Percentiles rank a stretch among this genome's conserved stretches.
Conservation (phyloP, 1,140 invertebrate species). For the Drosophila erecta region DNA sequence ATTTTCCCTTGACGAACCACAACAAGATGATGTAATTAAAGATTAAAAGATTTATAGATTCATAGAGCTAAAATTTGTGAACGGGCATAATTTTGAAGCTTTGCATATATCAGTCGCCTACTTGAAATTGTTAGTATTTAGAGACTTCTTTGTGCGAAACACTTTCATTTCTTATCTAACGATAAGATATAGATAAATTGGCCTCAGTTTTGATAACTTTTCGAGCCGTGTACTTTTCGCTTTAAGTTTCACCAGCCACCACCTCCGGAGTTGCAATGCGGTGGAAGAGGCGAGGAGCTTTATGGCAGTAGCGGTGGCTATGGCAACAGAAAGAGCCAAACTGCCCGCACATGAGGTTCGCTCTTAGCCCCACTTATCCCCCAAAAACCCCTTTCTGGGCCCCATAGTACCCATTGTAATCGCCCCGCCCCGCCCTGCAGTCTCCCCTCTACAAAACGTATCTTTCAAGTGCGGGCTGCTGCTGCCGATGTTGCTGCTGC, state of each 20-base stretch:
- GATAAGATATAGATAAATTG: too few relatives aligned
- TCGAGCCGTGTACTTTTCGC: conserved; percentile 17
- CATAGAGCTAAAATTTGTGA: too few relatives aligned
- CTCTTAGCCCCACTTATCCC: conserved; percentile 18
- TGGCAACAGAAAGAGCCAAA: conserved; percentile 54
- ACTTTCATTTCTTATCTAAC: too few relatives aligned
- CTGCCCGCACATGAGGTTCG: conserved; percentile 29
- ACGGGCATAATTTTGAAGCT: too few relatives aligned
- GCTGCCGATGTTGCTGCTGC: conserved; percentile 43
- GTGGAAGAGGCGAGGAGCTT: conserved; percentile 62
- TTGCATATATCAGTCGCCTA: too few relatives aligned
- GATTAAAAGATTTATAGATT: too few relatives aligned
- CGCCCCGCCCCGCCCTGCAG: conserved; percentile 7
- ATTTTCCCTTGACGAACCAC: too few relatives aligned
- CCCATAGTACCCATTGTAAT: conserved; percentile 28
- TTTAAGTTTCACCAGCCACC: conserved; percentile 25
- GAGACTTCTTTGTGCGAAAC: too few relatives aligned
- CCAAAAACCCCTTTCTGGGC: conserved; percentile 1
- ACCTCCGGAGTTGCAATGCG: conserved; percentile 44
- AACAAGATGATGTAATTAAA: too few relatives aligned
- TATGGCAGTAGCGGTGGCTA: conserved; percentile 62
- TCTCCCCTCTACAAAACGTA: conserved; percentile 12
- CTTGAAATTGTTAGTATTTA: too few relatives aligned
- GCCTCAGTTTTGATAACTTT: background rate
- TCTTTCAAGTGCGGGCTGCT: conserved; percentile 64